These are phyloP conservation scores for Anarsia innoxiella DNA, from an alignment of 2,888 invertebrate species.

Conservation along the genomic window DNA sequence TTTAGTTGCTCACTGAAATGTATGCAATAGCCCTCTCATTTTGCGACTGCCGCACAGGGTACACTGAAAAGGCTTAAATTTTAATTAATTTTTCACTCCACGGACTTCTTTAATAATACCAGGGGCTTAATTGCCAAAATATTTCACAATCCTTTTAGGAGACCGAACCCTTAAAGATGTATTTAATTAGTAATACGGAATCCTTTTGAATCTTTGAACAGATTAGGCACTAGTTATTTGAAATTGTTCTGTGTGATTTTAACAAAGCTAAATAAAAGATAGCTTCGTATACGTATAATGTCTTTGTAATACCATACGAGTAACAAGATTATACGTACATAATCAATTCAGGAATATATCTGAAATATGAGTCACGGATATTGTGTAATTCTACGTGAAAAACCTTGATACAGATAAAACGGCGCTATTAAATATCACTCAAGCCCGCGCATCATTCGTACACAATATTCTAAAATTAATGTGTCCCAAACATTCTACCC, in stretches of 20 bases:
- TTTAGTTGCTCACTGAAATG: constrained; percentile 67
- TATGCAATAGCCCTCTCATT: constrained; percentile 51
- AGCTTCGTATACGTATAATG: no score
- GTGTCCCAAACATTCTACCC: constrained; percentile 34
- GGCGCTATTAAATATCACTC: constrained; percentile 25
- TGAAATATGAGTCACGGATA: no score
- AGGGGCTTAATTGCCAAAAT: constrained; percentile 58
- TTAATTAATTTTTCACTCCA: constrained; percentile 72
- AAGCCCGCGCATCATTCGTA: constrained; percentile 18
- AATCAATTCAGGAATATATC: no score
- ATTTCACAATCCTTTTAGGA: constrained; percentile 52
- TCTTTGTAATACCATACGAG: no score
- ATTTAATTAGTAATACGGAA: constrained; percentile 49
- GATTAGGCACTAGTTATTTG: not conserved
- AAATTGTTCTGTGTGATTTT: not conserved
- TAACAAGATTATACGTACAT: no score
- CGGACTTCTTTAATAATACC: constrained; percentile 56
- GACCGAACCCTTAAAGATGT: constrained; percentile 41
- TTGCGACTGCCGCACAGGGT: constrained; percentile 45
- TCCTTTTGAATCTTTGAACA: constrained; percentile 28
- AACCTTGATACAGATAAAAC: not conserved
- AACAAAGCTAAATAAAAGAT: not conserved
- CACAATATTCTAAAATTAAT: constrained; percentile 28
- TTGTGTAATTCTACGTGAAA: no score
- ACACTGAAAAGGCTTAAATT: constrained; percentile 57